Percentiles rank a stretch among this genome's conserved stretches.
Evolutionary conservation across 2,113 vertebrate genomes (phyloP).

Genomic region (Raja brachyura): DNA sequence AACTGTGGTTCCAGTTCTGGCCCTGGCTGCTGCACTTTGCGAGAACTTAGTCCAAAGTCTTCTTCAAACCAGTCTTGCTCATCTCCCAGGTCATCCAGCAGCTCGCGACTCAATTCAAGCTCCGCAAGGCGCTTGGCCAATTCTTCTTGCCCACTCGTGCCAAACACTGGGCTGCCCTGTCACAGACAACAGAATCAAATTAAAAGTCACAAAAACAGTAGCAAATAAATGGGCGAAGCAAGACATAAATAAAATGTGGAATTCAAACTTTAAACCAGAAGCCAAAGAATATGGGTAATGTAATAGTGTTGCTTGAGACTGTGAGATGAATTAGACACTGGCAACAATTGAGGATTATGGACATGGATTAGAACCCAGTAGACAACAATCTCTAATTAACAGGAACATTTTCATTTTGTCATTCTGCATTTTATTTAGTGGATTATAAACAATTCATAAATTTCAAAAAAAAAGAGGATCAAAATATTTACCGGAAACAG

Average conservation of each 20-base stretch:
- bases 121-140: conserved; percentile 84
- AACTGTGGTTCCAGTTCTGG: conserved; percentile 59
- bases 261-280: neutral
- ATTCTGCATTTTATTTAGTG: neutral
- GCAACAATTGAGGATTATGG: neutral
- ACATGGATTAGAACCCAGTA: neutral
- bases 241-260: conserved; percentile 5
- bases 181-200: neutral
- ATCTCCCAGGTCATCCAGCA: conserved; percentile 75
- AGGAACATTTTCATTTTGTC: too few relatives aligned
- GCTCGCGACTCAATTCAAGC: conserved; percentile 79
- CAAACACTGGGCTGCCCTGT: conserved; percentile 83
- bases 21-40: conserved; percentile 65
- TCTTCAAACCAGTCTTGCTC: conserved; percentile 98
- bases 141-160: conserved; percentile 80
- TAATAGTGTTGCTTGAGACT: neutral
- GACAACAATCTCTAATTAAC: neutral
- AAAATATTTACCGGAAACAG: neutral
- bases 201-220: neutral
- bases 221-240: neutral
- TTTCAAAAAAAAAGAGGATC: neutral
- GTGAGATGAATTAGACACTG: neutral
- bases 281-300: neutral
- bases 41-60: conserved; percentile 88
- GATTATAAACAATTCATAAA: neutral